phyloP scores from a whole-genome alignment of 1,140 invertebrate genomes.

The Leptoteleia sp. region DNA sequence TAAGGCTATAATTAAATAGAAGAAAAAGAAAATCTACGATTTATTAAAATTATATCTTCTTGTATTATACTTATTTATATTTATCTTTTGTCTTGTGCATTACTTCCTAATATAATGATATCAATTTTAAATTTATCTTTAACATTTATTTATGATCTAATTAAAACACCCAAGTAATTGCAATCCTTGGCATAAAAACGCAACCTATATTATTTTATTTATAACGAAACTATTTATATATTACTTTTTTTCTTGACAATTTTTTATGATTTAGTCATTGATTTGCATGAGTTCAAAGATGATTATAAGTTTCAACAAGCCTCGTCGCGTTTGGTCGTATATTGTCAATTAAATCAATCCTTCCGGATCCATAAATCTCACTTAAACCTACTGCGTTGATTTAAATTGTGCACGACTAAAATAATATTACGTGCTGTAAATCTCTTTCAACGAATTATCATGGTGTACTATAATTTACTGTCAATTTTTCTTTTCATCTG shows the following conservation, averaged over 20 bases:
- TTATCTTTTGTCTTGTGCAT: too few relatives aligned
- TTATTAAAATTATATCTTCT: too few relatives aligned
- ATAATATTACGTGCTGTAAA: conserved; percentile 26
- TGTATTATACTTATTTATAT: too few relatives aligned
- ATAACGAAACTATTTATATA: conserved; percentile 18
- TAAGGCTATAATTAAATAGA: too few relatives aligned
- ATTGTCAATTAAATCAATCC: conserved; percentile 51
- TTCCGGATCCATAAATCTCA: conserved; percentile 61
- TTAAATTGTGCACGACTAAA: conserved; percentile 32
- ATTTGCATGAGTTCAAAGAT: conserved; percentile 11
- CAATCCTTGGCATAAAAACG: conserved; percentile 34
- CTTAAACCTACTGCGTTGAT: conserved; percentile 38
- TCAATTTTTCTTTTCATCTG: background rate
- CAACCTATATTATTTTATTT: conserved; percentile 20
- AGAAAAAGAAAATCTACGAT: too few relatives aligned
- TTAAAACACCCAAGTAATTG: too few relatives aligned
- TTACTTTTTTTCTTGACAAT: conserved; percentile 1
- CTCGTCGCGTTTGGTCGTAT: conserved; percentile 4
- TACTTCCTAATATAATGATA: too few relatives aligned
- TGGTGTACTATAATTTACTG: background rate
- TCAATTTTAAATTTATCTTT: too few relatives aligned
- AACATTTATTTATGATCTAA: too few relatives aligned
- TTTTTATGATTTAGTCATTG: too few relatives aligned
- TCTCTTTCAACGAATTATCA: conserved; percentile 8
- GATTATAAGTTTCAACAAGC: too few relatives aligned